Evolutionary conservation across 1,140 invertebrate species (phyloP).

Genomic region (Zophobas atratus): DNA sequence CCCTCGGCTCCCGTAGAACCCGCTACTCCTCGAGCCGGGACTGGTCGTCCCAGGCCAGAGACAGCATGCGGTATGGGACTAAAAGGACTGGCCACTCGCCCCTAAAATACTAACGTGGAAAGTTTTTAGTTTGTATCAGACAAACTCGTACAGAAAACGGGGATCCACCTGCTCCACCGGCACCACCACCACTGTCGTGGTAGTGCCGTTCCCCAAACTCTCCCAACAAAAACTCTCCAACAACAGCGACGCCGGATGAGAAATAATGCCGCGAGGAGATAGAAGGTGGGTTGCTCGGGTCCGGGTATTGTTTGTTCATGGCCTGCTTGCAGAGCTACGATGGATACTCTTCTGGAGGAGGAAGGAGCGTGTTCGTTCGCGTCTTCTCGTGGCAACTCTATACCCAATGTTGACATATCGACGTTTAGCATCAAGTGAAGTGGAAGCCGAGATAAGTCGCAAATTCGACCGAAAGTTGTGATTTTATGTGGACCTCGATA

Average conservation of each 20-base stretch:
- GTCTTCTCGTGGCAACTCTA: slow-evolving; percentile 52
- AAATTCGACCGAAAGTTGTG: neutral
- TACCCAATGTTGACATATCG: slow-evolving; percentile 37
- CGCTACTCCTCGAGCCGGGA: slow-evolving; percentile 78
- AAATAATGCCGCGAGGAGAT: slow-evolving; percentile 54
- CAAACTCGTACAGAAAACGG: slow-evolving; percentile 55
- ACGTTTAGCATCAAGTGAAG: slow-evolving; percentile 15
- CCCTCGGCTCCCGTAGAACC: slow-evolving; percentile 73
- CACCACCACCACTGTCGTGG: slow-evolving; percentile 56
- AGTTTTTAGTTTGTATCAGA: slow-evolving; percentile 58
- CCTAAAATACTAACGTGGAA: slow-evolving; percentile 31
- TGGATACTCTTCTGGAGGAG: slow-evolving; percentile 56
- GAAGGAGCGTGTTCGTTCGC: slow-evolving; percentile 48
- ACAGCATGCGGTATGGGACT: slow-evolving; percentile 79
- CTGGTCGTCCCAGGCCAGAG: slow-evolving; percentile 81
- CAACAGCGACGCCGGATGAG: slow-evolving; percentile 51
- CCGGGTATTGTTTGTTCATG: slow-evolving; percentile 6
- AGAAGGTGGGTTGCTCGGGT: slow-evolving; percentile 41
- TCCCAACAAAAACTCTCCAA: slow-evolving; percentile 42
- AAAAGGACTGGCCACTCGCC: slow-evolving; percentile 21
- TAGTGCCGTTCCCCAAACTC: slow-evolving; percentile 43
- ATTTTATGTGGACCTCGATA: slow-evolving; percentile 13
- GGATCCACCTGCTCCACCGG: slow-evolving; percentile 58
- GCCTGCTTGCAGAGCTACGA: slow-evolving; percentile 47
- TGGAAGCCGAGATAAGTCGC: neutral